Base-by-base conservation (phyloP, 2,797 vertebrate species). In the Lagorchestes hirsutus region DNA sequence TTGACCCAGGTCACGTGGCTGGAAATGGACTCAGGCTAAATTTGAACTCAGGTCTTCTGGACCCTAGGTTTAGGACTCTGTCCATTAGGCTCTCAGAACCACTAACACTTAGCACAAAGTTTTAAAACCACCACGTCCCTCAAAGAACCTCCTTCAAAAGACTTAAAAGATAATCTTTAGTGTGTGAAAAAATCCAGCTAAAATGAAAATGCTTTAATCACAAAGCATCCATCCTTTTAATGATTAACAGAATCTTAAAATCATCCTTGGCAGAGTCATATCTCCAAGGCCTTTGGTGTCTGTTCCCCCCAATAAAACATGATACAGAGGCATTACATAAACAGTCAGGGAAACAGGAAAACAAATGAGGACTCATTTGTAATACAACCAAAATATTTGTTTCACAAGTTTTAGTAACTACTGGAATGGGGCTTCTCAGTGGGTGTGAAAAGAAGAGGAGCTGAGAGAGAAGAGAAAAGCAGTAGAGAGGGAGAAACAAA, bases 311-410 rank as follows among this genome's bases (percentile, higher is more conserved):
- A 34, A 74, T 1, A 54, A 92, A 94, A 92, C 58, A 54, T 55
- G 54, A 87, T 59, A 55, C 91, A 54, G n/a, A 92, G 62, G 92
- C 93, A 93, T 90, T 46, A 94, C 92, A 93, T 18, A 90, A 74
- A 93, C 9, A 94, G 54, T 67, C 90, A 95, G 93, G 59, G 67
- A 94, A 93, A 96, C 93, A 14, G 29, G 92, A 90, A 98, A 97
- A 92, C 95, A 96, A 97, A 94, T 82, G 93, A 95, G 93, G 95
- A 94, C 93, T 31, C 93, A 95, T 96, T 92, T 96, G 90, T 93
- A 93, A 93, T 90, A 90, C 59, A 96, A 93, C 67, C 94, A 94
- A 97, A 98, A 97, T 96, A 96, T 96, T 97, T 97, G 96, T 52
- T 96, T 97, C 94, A 95, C 96, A 94, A 59, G 94, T 94, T 96